Evolutionary conservation across 2,797 vertebrate genomes (phyloP).

Genomic region (Thamnophis elegans): DNA sequence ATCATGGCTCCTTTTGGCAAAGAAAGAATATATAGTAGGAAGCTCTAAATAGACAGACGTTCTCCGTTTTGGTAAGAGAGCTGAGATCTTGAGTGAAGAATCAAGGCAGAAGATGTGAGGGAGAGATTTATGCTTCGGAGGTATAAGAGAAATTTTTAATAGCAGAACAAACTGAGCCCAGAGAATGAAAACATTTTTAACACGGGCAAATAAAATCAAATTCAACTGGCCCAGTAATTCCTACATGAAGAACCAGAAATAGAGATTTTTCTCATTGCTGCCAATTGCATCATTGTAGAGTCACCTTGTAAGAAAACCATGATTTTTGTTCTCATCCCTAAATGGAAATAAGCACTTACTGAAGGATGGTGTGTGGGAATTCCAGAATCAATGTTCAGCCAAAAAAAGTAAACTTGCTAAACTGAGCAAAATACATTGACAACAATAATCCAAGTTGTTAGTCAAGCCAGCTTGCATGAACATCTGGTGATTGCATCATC

Average conservation of each 20-base stretch:
- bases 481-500: neutral
- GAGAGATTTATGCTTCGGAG: neutral
- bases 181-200: neutral
- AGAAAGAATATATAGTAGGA: neutral
- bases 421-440: neutral
- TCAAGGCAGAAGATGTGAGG: too few species aligned
- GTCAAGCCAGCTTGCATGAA: neutral
- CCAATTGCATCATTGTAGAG: neutral
- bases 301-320: neutral
- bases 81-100: neutral
- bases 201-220: neutral
- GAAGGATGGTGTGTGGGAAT: too few species aligned
- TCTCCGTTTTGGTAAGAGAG: neutral
- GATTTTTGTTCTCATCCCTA: neutral
- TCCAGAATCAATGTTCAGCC: neutral
- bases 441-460: neutral
- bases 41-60: neutral
- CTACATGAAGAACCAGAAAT: neutral
- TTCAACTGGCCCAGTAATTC: neutral
- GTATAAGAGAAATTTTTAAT: neutral
- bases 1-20: neutral
- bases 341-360: neutral
- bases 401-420: neutral
- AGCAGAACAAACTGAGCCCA: neutral
- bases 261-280: neutral